phyloP scores from a whole-genome alignment of 2,113 vertebrate genomes.

The Nesogale talazaci region DNA sequence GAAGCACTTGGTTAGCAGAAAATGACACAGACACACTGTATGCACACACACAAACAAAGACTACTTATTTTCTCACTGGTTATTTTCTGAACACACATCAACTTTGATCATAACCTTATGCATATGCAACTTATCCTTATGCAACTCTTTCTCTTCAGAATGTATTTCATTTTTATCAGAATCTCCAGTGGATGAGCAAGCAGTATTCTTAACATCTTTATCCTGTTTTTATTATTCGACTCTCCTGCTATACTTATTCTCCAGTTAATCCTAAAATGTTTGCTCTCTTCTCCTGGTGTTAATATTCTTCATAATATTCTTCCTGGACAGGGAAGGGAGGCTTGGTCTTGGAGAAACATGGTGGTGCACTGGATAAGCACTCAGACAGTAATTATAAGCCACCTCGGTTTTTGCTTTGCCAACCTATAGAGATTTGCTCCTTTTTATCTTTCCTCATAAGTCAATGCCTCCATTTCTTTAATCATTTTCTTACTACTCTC shows the following conservation, averaged over 20 bases:
- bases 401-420: slow-evolving; percentile 60
- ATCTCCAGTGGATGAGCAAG: slow-evolving; percentile 3
- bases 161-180: neutral
- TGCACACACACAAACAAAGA: neutral
- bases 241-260: neutral
- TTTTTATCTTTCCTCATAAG: slow-evolving; percentile 75
- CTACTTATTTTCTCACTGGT: neutral
- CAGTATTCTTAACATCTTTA: neutral
- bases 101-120: neutral
- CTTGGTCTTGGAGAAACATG: neutral
- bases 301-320: slow-evolving; percentile 47
- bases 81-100: neutral
- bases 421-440: slow-evolving; percentile 66
- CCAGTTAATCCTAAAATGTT: slow-evolving; percentile 46
- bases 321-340: neutral
- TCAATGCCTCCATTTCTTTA: slow-evolving; percentile 76
- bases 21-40: neutral
- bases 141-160: neutral
- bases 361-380: neutral
- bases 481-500: slow-evolving; percentile 77
- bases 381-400: slow-evolving; percentile 37
- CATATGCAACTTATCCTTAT: neutral
- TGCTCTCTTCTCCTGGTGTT: slow-evolving; percentile 35
- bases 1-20: neutral
- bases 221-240: neutral